phyloP scores from a whole-genome alignment of 2,888 invertebrate genomes.

The Therioaphis trifolii region DNA sequence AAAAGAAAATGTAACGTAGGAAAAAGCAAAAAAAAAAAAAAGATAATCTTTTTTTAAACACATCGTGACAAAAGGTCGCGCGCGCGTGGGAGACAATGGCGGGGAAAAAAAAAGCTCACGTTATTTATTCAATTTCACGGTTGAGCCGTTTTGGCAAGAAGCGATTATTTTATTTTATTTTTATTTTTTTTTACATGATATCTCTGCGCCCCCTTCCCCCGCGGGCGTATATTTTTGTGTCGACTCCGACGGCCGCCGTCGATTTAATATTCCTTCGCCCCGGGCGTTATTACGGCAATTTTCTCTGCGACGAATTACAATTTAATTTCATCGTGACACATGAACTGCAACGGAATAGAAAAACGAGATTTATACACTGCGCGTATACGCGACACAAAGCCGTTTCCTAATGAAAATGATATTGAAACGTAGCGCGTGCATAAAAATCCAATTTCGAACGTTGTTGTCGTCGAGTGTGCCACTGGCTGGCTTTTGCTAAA shows the following conservation, averaged over 20 bases:
- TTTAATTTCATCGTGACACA: slow-evolving; percentile 58
- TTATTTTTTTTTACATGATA: slow-evolving; percentile 61
- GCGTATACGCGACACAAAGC: slow-evolving; percentile 16
- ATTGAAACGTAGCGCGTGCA: slow-evolving; percentile 32
- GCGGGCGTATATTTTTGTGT: slow-evolving; percentile 38
- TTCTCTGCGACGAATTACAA: slow-evolving; percentile 57
- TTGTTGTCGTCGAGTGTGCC: background rate
- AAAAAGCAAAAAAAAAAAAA: slow-evolving; percentile 6
- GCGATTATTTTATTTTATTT: slow-evolving; percentile 59
- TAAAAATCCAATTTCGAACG: slow-evolving; percentile 51
- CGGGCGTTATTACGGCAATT: slow-evolving; percentile 59
- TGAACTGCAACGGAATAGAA: slow-evolving; percentile 33
- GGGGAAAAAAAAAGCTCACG: slow-evolving; percentile 32
- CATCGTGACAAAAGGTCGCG: slow-evolving; percentile 59
- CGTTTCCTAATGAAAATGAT: slow-evolving; percentile 54
- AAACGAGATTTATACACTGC: slow-evolving; percentile 51
- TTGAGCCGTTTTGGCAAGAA: slow-evolving; percentile 60
- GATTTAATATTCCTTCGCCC: slow-evolving; percentile 57
- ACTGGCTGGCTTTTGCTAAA: background rate
- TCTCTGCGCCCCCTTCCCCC: slow-evolving; percentile 30
- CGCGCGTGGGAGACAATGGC: background rate
- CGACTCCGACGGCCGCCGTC: slow-evolving; percentile 43
- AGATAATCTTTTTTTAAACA: slow-evolving; percentile 61
- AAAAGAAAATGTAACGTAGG: background rate
- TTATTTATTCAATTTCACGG: slow-evolving; percentile 63